Conservation (phyloP, 2,888 invertebrate species). For the Xylota segnis region DNA sequence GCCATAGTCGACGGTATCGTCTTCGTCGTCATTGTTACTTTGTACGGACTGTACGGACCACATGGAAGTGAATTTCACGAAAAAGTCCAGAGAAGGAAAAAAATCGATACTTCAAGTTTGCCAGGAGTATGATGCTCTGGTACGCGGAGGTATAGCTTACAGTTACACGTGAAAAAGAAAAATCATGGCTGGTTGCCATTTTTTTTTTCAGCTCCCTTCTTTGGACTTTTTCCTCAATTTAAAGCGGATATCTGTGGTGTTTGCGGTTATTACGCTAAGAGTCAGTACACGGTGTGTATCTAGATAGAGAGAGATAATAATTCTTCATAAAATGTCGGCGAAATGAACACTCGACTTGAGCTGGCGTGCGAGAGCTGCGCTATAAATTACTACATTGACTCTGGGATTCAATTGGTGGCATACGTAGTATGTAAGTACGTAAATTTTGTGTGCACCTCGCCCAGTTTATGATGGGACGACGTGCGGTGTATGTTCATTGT, state of each 20-base stretch:
- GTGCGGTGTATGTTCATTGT: neutral
- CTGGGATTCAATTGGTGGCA: constrained; percentile 32
- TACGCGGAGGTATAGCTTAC: constrained; percentile 14
- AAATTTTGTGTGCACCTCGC: constrained; percentile 4
- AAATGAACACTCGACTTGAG: constrained; percentile 45
- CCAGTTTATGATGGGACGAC: constrained; percentile 16
- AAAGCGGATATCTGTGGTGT: constrained; percentile 39
- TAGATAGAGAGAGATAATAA: constrained; percentile 36
- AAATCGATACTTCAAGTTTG: constrained; percentile 40
- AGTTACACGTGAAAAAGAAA: constrained; percentile 26
- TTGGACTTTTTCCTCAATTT: constrained; percentile 26
- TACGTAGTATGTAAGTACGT: neutral
- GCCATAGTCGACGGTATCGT: constrained; percentile 25
- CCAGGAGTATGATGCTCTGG: neutral
- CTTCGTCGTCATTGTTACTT: constrained; percentile 42
- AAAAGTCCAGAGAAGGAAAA: constrained; percentile 31
- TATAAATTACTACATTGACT: constrained; percentile 55
- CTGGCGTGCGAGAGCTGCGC: constrained; percentile 25
- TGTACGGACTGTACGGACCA: constrained; percentile 40
- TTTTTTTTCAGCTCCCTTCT: constrained; percentile 21
- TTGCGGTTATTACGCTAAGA: constrained; percentile 41
- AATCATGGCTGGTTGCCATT: constrained; percentile 1
- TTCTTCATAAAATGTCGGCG: constrained; percentile 54
- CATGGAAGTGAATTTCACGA: constrained; percentile 26
- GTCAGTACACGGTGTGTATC: constrained; percentile 24